Evolutionary conservation across 2,113 vertebrate genomes (phyloP), one percentile per base, ranked within the genome.

Genomic region (Amia ocellicauda): DNA sequence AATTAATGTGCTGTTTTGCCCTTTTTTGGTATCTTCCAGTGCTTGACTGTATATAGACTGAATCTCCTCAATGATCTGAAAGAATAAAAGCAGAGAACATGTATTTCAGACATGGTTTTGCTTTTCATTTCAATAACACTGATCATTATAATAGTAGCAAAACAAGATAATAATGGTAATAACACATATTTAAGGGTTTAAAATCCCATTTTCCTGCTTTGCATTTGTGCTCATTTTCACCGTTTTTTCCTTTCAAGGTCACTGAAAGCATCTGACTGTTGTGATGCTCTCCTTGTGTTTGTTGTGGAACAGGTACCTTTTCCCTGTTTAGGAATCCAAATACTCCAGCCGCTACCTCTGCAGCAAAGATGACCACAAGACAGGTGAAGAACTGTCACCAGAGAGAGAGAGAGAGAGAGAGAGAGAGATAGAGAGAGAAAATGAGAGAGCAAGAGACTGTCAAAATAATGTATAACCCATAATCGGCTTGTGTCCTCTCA

Each of bases 251-350:
- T 13, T 14, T 16, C 4, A 47, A n/a, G 16, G 43, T 47, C 1
- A 3, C 28, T 26, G 17, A 47, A 16, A 13, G n/a, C 3, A n/a
- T 22, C n/a, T n/a, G n/a, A n/a, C 41, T 29, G 10, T 8, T 31
- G 9, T 26, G 7, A 56, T 3, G 13, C 10, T 8, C 23, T 26
- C 2, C 3, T 2, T n/a, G 3, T 3, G 19, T 31, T 8, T 29
- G 17, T 5, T 14, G 9, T 53, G 42, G n/a, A 11, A 43, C 16
- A 24, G 2, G 74, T 83, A 98, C 97, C 85, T 86, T 85, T 31
- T 90, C 87, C 82, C 95, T 99, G 83, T 93, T 97, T 63, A 98
- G 68, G 79, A 98, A 99, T 58, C 94, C 94, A 86, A 98, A 97
- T 57, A 98, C 94, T 43, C 96, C 95, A 62, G 94, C 93, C 29